Percentiles rank a stretch among this genome's conserved stretches.
phyloP scores from a whole-genome alignment of 1,140 invertebrate genomes.

The Leptoteleia sp. region DNA sequence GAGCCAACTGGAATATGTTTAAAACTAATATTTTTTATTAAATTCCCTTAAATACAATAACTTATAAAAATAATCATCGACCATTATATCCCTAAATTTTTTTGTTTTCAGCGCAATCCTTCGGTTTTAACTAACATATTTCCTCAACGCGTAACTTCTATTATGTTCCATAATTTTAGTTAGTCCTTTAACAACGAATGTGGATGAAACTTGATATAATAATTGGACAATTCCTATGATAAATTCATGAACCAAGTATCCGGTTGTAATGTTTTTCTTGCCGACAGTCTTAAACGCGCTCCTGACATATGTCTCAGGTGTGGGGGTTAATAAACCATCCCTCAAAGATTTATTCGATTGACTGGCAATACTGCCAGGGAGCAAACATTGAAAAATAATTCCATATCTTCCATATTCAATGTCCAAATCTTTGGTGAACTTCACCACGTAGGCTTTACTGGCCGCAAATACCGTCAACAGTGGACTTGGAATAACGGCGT shows the following conservation, averaged over 20 bases:
- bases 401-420: conserved; percentile 84
- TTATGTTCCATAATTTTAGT: conserved; percentile 71
- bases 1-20: too few relatives aligned
- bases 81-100: neutral
- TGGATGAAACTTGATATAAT: conserved; percentile 63
- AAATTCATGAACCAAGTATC: conserved; percentile 81
- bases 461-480: conserved; percentile 83
- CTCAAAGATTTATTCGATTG: conserved; percentile 83
- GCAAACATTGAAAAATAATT: conserved; percentile 84
- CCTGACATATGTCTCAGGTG: conserved; percentile 82
- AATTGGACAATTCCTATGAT: conserved; percentile 73
- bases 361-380: conserved; percentile 86
- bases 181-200: conserved; percentile 60
- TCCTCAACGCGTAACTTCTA: conserved; percentile 65
- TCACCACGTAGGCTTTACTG: conserved; percentile 83
- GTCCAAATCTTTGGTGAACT: conserved; percentile 83
- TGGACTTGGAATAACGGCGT: conserved; percentile 82
- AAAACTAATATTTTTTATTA: neutral
- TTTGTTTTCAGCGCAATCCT: neutral
- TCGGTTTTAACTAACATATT: conserved; percentile 66
- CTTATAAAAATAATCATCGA: conserved; percentile 11
- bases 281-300: conserved; percentile 83
- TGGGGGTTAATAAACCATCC: conserved; percentile 82
- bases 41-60: conserved; percentile 3
- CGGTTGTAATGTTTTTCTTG: conserved; percentile 82